Conservation (phyloP, 2,888 invertebrate genomes). For the Hirtodrosophila histrioides region DNA sequence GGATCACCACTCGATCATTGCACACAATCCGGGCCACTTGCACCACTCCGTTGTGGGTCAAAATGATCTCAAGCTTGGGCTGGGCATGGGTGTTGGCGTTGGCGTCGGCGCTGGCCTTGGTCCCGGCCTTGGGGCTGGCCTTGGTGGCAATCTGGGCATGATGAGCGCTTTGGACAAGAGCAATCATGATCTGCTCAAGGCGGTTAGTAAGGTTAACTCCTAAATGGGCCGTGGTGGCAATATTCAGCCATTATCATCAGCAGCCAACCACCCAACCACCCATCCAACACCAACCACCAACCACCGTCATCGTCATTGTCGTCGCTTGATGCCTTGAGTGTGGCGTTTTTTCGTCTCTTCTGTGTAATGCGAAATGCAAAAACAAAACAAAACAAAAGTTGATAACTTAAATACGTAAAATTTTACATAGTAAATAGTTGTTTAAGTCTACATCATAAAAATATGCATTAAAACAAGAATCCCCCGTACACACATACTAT, state of each 20-base stretch:
- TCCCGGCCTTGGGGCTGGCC: conserved; percentile 78
- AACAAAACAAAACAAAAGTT: conserved; percentile 64
- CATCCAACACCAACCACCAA: conserved; percentile 6
- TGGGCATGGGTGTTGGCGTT: conserved; percentile 83
- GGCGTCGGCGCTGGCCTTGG: conserved; percentile 79
- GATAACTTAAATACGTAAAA: conserved; percentile 83
- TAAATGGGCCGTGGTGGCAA: conserved; percentile 71
- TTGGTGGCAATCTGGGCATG: conserved; percentile 84
- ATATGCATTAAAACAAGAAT: background rate
- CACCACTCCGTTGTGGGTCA: conserved; percentile 84
- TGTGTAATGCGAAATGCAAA: conserved; percentile 45
- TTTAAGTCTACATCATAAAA: conserved; percentile 63
- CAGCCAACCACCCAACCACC: conserved; percentile 33
- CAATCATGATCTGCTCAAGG: conserved; percentile 84
- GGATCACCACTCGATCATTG: conserved; percentile 84
- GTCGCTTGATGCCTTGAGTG: conserved; percentile 55
- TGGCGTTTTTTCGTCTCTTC: conserved; percentile 65
- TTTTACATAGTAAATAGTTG: conserved; percentile 82
- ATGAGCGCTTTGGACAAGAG: conserved; percentile 85
- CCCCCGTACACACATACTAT: conserved; percentile 24
- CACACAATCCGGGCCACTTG: conserved; percentile 84
- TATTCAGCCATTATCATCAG: conserved; percentile 3
- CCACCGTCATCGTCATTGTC: conserved; percentile 27
- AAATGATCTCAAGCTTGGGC: conserved; percentile 84
- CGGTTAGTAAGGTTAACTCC: conserved; percentile 85